Evolutionary conservation across 1,140 invertebrate genomes (phyloP).

Genomic region (Trialeurodes vaporariorum): DNA sequence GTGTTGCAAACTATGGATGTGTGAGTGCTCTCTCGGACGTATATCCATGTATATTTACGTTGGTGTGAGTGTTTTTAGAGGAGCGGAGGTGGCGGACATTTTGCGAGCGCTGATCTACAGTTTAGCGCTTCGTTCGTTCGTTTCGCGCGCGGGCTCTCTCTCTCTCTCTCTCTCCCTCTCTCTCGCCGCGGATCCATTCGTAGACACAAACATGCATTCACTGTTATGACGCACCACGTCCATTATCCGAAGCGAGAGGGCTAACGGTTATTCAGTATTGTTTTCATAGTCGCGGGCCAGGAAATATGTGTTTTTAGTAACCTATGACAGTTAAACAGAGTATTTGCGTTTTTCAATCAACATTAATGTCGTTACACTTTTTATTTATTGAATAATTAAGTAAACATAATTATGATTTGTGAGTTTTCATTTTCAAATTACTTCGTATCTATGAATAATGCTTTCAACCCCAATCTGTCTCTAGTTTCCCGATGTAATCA

Average conservation of each 20-base stretch:
- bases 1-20: too few species aligned
- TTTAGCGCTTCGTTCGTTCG: too few species aligned
- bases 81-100: background rate
- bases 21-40: too few species aligned
- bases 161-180: too few species aligned
- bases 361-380: background rate
- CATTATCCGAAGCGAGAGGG: background rate
- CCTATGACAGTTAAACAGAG: background rate
- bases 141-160: background rate
- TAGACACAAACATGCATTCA: background rate
- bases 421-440: background rate
- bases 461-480: background rate
- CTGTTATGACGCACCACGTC: background rate
- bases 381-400: conserved; percentile 1
- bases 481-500: background rate
- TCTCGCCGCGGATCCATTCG: too few species aligned
- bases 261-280: background rate
- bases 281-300: background rate
- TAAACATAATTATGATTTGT: conserved; percentile 1
- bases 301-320: conserved; percentile 1
- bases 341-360: background rate
- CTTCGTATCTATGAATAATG: background rate
- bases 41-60: too few species aligned
- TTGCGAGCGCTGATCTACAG: too few species aligned
- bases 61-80: background rate